A percentile compares a stretch with the other conserved stretches of the same genome.
Evolutionary conservation across 2,888 invertebrate genomes (phyloP).

Genomic region (Agrilus biguttatus): DNA sequence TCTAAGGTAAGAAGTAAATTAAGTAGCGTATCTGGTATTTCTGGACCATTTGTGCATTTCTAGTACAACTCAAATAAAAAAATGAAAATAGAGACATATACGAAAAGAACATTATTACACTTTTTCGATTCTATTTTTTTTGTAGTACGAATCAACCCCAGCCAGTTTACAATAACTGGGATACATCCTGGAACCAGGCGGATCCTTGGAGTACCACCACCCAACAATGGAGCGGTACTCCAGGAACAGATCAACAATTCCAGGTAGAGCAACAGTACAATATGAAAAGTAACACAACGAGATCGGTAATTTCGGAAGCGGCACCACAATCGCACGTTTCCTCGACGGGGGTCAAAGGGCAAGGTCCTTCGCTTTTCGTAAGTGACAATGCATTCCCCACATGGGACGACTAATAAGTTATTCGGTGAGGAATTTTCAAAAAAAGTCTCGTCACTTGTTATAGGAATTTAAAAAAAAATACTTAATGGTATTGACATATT

Average conservation of each 20-base stretch:
- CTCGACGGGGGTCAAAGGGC: slow-evolving; percentile 10
- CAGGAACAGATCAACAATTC: slow-evolving; percentile 18
- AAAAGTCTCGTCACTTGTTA: slow-evolving; percentile 11
- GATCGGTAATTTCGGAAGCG: slow-evolving; percentile 25
- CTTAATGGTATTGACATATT: slow-evolving; percentile 11
- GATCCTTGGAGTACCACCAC: slow-evolving; percentile 24
- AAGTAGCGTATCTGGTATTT: no score
- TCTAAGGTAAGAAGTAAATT: no score
- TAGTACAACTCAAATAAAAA: no score
- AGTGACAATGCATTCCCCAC: slow-evolving; percentile 44
- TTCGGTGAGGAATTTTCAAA: background rate
- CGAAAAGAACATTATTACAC: no score
- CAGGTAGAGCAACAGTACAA: slow-evolving; percentile 31
- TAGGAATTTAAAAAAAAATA: slow-evolving; percentile 11
- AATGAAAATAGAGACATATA: no score
- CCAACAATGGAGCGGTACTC: slow-evolving; percentile 11
- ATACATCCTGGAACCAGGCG: slow-evolving; percentile 27
- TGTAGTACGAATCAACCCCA: slow-evolving; percentile 17
- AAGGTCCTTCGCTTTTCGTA: slow-evolving; percentile 35
- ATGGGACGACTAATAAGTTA: slow-evolving; percentile 46
- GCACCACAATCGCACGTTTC: slow-evolving; percentile 12
- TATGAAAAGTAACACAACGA: slow-evolving; percentile 27
- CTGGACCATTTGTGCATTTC: no score
- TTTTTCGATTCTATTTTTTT: no score
- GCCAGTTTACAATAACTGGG: slow-evolving; percentile 20